Conservation (phyloP, 2,113 vertebrate genomes). For the Eupsittula cactorum region DNA sequence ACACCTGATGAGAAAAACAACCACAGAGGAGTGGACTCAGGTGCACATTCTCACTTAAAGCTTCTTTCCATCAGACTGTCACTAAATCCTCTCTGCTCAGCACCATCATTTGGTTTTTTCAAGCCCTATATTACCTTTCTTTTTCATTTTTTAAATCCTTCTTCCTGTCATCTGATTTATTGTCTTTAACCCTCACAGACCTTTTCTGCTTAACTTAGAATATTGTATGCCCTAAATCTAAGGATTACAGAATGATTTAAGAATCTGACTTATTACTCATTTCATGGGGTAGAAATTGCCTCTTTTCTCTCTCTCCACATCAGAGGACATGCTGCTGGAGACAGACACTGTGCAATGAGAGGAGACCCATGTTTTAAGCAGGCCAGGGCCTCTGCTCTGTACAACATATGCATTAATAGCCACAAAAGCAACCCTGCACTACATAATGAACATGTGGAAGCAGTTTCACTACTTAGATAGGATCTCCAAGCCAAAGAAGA, state of each 20-base stretch:
- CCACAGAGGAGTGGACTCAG: not conserved
- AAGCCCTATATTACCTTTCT: not conserved
- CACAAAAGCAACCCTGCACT: constrained; percentile 18
- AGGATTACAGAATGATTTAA: constrained; percentile 51
- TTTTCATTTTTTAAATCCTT: not conserved
- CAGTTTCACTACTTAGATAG: constrained; percentile 39
- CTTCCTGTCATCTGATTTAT: constrained; percentile 32
- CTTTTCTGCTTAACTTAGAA: constrained; percentile 29
- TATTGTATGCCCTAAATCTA: constrained; percentile 30
- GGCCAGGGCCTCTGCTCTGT: not conserved
- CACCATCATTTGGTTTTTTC: not conserved
- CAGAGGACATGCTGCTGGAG: not conserved
- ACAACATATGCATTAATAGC: constrained; percentile 30
- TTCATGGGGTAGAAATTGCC: constrained; percentile 1
- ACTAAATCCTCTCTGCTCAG: not conserved
- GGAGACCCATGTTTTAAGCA: not conserved
- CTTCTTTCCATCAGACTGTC: not conserved
- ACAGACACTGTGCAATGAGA: not conserved
- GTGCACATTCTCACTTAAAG: not conserved
- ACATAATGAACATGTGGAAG: constrained; percentile 64
- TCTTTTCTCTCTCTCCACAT: constrained; percentile 28
- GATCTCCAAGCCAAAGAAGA: constrained; percentile 36
- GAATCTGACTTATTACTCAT: constrained; percentile 1
- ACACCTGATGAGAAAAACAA: not conserved
- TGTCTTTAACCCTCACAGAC: not conserved